A percentile compares a stretch with the other conserved stretches of the same genome.
These are phyloP conservation scores for Grapholita molesta DNA, from an alignment of 1,140 invertebrate species.

Conservation along the genomic window DNA sequence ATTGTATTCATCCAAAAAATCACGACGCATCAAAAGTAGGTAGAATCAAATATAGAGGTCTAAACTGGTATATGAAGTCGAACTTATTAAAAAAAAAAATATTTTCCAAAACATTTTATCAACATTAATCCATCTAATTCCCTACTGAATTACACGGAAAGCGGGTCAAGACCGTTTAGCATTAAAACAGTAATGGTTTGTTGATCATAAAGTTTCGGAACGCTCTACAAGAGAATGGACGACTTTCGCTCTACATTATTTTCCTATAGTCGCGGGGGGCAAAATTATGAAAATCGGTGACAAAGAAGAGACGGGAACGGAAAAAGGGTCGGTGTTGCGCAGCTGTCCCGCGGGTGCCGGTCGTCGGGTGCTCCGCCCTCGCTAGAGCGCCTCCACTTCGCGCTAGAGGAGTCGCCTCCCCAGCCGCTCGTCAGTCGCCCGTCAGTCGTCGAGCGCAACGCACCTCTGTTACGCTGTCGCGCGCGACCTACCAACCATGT, in stretches of 20 bases:
- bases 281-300: constrained; percentile 31
- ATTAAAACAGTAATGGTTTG: constrained; percentile 13
- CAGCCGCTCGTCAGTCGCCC: constrained; percentile 41
- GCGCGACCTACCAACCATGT: constrained; percentile 62
- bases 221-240: neutral
- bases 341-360: constrained; percentile 66
- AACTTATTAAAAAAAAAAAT: neutral
- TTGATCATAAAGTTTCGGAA: constrained; percentile 5
- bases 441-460: constrained; percentile 48
- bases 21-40: too few relatives aligned
- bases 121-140: neutral
- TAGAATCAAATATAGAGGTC: too few relatives aligned
- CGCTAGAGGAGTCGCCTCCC: constrained; percentile 11
- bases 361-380: constrained; percentile 62
- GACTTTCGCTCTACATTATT: neutral
- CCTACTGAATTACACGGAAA: neutral
- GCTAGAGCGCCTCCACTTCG: constrained; percentile 34
- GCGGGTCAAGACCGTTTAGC: neutral
- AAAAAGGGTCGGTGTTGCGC: constrained; percentile 67
- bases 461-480: constrained; percentile 49
- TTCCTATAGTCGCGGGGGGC: neutral
- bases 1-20: too few relatives aligned
- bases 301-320: constrained; percentile 45
- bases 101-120: neutral
- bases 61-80: too few relatives aligned